Conservation (phyloP, 2,113 vertebrate genomes). For the Saccopteryx leptura region DNA sequence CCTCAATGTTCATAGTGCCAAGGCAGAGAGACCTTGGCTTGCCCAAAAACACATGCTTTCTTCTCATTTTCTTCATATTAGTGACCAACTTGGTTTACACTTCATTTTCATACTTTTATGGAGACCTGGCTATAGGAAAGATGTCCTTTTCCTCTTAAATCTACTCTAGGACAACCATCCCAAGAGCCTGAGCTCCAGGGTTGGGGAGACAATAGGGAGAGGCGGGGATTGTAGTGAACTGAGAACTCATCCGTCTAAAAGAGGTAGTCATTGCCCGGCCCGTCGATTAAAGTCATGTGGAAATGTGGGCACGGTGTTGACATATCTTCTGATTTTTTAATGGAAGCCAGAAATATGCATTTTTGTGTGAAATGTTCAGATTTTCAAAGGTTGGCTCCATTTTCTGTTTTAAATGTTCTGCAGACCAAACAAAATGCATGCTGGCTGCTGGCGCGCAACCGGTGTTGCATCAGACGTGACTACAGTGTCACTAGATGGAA, state of each 20-base stretch:
- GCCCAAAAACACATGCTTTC: neutral
- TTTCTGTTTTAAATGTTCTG: constrained; percentile 10
- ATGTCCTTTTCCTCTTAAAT: neutral
- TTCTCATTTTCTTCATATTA: neutral
- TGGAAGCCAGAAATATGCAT: constrained; percentile 46
- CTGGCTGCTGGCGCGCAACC: neutral
- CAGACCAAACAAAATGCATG: constrained; percentile 45
- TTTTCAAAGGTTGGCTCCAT: neutral
- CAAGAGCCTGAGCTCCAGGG: neutral
- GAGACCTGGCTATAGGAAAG: neutral
- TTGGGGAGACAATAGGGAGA: neutral
- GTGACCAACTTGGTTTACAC: neutral
- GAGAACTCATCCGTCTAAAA: neutral
- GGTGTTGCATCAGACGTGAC: neutral
- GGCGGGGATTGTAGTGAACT: neutral
- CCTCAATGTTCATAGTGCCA: accelerated
- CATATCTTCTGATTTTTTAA: constrained; percentile 23
- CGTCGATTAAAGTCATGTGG: neutral
- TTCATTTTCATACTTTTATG: neutral
- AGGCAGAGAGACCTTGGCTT: neutral
- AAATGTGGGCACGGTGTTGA: neutral
- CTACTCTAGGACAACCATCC: neutral
- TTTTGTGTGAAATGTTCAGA: constrained; percentile 33
- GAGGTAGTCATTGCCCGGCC: neutral
- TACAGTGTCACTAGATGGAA: neutral